Conservation (phyloP, 2,797 vertebrate species). For the Cottoperca gobio region DNA sequence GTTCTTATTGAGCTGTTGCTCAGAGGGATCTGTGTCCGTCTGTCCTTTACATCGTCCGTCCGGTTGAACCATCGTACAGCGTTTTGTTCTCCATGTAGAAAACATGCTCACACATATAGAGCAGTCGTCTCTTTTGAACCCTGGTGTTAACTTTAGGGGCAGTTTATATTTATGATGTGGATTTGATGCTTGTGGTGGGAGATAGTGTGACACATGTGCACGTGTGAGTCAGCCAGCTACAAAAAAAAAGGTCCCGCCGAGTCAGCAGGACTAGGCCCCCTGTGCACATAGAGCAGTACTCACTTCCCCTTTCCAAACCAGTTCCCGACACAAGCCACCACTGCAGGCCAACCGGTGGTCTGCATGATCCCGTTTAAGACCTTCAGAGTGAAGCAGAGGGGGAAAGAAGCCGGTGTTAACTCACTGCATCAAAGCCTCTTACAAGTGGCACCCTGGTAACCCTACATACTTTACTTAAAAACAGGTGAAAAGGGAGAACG, state of each 20-base stretch:
- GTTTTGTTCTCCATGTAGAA: too few relatives aligned
- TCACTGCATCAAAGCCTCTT: background rate
- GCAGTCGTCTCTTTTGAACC: too few relatives aligned
- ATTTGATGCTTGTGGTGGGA: background rate
- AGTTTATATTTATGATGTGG: background rate
- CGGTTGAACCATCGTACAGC: too few relatives aligned
- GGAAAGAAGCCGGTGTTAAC: background rate
- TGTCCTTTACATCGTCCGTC: background rate
- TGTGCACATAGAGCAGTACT: constrained; percentile 71
- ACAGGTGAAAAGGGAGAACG: background rate
- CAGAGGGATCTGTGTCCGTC: too few relatives aligned
- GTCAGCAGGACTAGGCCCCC: constrained; percentile 54
- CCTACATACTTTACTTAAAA: background rate
- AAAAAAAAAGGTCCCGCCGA: constrained; percentile 10
- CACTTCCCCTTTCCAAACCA: constrained; percentile 99
- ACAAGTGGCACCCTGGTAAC: fast-evolving
- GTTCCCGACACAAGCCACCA: constrained; percentile 95
- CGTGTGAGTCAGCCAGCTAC: background rate
- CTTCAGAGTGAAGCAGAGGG: constrained; percentile 71
- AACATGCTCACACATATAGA: too few relatives aligned
- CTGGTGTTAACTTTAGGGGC: background rate
- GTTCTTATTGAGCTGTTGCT: too few relatives aligned
- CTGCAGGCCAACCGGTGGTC: constrained; percentile 96
- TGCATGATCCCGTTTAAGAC: constrained; percentile 93
- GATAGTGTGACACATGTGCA: constrained; percentile 6